Evolutionary conservation across 2,113 vertebrate genomes (phyloP).

Genomic region (Thalassarche chlororhynchos): DNA sequence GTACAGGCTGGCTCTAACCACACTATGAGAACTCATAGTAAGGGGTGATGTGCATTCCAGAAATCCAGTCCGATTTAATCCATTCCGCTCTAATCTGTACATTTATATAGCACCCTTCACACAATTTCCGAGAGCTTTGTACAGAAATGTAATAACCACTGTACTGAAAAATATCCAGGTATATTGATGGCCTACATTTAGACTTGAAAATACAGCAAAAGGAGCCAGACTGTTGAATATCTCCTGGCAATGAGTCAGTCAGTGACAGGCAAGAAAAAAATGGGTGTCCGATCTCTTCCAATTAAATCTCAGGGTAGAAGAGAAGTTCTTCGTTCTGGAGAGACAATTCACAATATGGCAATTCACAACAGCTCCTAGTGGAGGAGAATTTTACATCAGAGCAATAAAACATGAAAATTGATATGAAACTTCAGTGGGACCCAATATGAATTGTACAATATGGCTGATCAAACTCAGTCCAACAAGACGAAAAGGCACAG

Average conservation of each 20-base stretch:
- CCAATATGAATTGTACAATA: neutral
- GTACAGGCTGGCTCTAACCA: conserved; percentile 66
- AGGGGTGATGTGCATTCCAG: conserved; percentile 60
- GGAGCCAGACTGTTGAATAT: neutral
- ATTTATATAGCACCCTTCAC: conserved; percentile 31
- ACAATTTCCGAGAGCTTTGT: conserved; percentile 30
- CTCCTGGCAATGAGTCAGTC: neutral
- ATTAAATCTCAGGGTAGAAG: neutral
- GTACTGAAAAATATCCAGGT: neutral
- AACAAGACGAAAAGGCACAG: neutral
- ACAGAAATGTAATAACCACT: conserved; percentile 21
- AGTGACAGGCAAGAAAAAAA: neutral
- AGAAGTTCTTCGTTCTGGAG: neutral
- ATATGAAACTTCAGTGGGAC: neutral
- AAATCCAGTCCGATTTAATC: conserved; percentile 57
- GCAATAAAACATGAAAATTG: neutral
- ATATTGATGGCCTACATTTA: neutral
- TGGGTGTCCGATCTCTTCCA: neutral
- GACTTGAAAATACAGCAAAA: neutral
- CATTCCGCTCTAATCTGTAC: conserved; percentile 38
- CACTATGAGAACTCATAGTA: conserved; percentile 57
- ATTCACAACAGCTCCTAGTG: neutral
- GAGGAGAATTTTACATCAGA: neutral
- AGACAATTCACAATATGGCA: neutral
- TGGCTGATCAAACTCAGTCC: neutral